Percentiles rank a stretch among this genome's conserved stretches.
Evolutionary conservation across 2,113 vertebrate genomes (phyloP).

Genomic region (Zapus hudsonius): DNA sequence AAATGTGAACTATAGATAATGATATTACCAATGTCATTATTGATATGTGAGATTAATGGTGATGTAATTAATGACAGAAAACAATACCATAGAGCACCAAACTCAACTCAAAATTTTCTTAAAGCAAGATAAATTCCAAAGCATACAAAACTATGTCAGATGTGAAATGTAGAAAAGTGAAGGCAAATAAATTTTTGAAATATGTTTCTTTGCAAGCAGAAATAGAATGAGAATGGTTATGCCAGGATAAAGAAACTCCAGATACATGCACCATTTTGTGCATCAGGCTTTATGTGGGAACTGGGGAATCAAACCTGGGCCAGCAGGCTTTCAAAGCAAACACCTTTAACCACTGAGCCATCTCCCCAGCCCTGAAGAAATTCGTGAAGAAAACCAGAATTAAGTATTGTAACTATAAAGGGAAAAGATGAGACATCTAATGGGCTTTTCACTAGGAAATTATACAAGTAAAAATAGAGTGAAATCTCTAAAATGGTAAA

Average conservation of each 20-base stretch:
- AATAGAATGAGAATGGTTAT: too few relatives aligned
- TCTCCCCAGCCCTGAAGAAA: not conserved
- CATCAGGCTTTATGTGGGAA: too few relatives aligned
- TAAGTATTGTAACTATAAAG: not conserved
- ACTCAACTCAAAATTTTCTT: not conserved
- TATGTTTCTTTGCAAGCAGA: too few relatives aligned
- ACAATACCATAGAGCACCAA: not conserved
- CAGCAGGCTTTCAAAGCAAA: too few relatives aligned
- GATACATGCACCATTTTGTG: too few relatives aligned
- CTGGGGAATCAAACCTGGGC: too few relatives aligned
- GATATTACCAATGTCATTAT: too few relatives aligned
- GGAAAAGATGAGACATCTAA: not conserved
- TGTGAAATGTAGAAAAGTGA: not conserved
- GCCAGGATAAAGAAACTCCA: too few relatives aligned
- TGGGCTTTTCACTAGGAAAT: not conserved
- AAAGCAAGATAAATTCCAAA: not conserved
- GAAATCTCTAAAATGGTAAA: not conserved
- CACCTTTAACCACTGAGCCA: too few relatives aligned
- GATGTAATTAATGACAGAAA: not conserved
- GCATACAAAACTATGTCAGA: not conserved
- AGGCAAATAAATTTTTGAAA: not conserved
- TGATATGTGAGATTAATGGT: too few relatives aligned
- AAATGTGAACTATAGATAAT: too few relatives aligned
- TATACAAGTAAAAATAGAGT: not conserved
- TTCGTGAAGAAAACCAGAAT: not conserved